These are phyloP conservation scores for Agonum fuliginosum DNA, from an alignment of 2,888 invertebrate genomes.

Conservation along the genomic window DNA sequence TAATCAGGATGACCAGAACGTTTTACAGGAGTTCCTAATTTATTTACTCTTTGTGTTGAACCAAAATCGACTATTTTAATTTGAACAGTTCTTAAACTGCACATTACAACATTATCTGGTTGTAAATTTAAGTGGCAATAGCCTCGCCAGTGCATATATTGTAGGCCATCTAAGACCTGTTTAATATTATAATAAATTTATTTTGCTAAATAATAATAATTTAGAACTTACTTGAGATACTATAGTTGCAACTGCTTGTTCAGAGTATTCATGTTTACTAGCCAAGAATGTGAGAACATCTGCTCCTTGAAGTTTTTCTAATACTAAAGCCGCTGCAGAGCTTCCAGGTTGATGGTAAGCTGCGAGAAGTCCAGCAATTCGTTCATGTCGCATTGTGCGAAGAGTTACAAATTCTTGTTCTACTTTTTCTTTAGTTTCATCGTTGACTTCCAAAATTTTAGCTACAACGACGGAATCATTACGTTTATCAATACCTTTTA, in stretches of 20 bases:
- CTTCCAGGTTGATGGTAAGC: conserved; percentile 83
- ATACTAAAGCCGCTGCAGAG: conserved; percentile 81
- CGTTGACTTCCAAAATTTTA: conserved; percentile 85
- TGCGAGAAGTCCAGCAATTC: conserved; percentile 85
- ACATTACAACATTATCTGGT: conserved; percentile 96
- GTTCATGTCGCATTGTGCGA: conserved; percentile 88
- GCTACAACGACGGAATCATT: conserved; percentile 86
- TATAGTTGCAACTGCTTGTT: conserved; percentile 92
- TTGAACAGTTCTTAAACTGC: conserved; percentile 87
- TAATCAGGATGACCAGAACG: conserved; percentile 85
- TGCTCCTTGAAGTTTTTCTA: conserved; percentile 92
- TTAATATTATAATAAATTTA: conserved; percentile 40
- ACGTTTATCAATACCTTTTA: conserved; percentile 86
- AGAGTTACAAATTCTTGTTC: conserved; percentile 90
- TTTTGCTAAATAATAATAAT: conserved; percentile 12
- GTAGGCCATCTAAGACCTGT: conserved; percentile 87
- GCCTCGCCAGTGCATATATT: conserved; percentile 96
- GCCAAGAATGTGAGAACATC: conserved; percentile 93
- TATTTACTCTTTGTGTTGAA: conserved; percentile 87
- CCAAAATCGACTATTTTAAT: conserved; percentile 96
- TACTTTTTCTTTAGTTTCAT: conserved; percentile 80
- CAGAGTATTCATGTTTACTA: conserved; percentile 91
- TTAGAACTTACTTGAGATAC: conserved; percentile 80
- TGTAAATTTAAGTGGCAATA: conserved; percentile 92
- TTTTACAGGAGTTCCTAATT: conserved; percentile 84